Base-by-base conservation (phyloP, 2,113 vertebrate genomes). In the Colistium nudipinnis region DNA sequence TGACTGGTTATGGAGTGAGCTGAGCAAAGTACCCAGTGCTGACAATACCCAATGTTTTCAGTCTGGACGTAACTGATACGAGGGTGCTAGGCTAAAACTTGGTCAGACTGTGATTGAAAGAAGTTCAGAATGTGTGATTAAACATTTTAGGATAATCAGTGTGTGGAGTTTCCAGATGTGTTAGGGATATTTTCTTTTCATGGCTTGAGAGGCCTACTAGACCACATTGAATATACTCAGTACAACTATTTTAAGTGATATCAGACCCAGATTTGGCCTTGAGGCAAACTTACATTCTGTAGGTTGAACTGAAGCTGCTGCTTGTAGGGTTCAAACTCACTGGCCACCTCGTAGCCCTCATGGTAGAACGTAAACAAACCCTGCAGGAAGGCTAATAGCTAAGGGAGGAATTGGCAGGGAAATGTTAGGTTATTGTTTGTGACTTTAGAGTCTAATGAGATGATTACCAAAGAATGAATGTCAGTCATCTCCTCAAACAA, bases 351-450 rank as follows among this genome's bases (percentile, higher is more conserved):
- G 38, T 99, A 99, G 82, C 97, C 98, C 87, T 99, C 97, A 1
- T 99, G 98, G 92, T 99, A 99, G 92, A 98, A 99, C 0, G 96
- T 99, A 88, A 99, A 99, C 83, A 99, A 87, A 13, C 98, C 98
- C 88, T 99, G 98, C 76, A 99, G 96, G 87, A 99, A 99, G 5
- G 98, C 96, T 90, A 99, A 87, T 55, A 99, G 93, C 98, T 99
- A 92, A 81, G 56, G 35, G 30, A 74, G 20, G 70, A 14, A 80
- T 31, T 4, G 7, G 0, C 24, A 63, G 56, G 64, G 49, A 30
- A 66, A 62, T 49, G 28, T 77, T 33, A 73, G 55, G 47, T 36
- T 3, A 3, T n/a, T 52, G 35, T 22, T 28, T 52, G 22, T 28
- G 47, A 47, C 61, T 31, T 35, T 20, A 17, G 35, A 78, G 31